Conservation (phyloP, 2,888 invertebrate genomes). For the Andricus quercusramuli region DNA sequence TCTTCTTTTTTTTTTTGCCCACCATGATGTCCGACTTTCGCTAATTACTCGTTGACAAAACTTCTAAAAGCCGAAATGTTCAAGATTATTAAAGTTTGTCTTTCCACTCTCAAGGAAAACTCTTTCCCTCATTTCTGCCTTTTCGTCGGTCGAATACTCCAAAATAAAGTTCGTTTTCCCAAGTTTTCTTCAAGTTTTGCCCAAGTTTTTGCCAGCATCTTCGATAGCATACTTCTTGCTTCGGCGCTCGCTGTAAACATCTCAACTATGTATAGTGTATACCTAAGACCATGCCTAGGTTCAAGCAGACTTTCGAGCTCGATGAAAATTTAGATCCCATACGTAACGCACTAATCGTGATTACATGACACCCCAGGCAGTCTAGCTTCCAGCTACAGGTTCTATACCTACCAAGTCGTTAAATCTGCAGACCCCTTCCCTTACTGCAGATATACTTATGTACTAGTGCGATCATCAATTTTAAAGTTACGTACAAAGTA, state of each 20-base stretch:
- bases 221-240: slow-evolving; percentile 23
- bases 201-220: slow-evolving; percentile 1
- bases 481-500: slow-evolving; percentile 67
- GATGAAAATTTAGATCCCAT: slow-evolving; percentile 46
- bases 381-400: slow-evolving; percentile 33
- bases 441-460: slow-evolving; percentile 61
- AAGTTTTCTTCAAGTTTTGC: neutral
- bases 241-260: slow-evolving; percentile 29
- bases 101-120: neutral
- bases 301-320: slow-evolving; percentile 19
- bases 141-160: neutral
- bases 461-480: slow-evolving; percentile 68
- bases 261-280: neutral
- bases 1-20: too few relatives aligned
- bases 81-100: slow-evolving; percentile 19
- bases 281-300: neutral
- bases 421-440: slow-evolving; percentile 52
- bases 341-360: slow-evolving; percentile 47
- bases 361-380: slow-evolving; percentile 38
- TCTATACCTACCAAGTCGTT: slow-evolving; percentile 33
- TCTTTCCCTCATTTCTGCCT: neutral
- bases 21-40: neutral
- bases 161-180: slow-evolving; percentile 6
- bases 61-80: neutral
- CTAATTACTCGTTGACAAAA: neutral